These are phyloP conservation scores for Mercenaria mercenaria DNA, from an alignment of 1,140 invertebrate genomes.

Conservation along the genomic window DNA sequence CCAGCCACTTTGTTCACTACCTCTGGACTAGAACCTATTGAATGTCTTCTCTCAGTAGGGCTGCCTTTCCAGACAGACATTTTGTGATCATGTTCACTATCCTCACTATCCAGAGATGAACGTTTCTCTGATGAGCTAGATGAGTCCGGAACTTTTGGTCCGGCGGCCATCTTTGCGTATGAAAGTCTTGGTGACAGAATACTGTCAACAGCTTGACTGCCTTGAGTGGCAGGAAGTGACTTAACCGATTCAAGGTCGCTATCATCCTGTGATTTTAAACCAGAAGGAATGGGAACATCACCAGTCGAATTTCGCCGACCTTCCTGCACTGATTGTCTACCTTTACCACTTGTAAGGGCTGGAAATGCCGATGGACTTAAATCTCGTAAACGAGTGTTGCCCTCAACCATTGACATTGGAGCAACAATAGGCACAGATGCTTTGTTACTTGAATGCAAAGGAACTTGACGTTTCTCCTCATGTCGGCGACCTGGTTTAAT, in stretches of 20 bases:
- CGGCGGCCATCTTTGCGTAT: conserved; percentile 81
- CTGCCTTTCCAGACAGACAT: conserved; percentile 81
- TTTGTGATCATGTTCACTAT: conserved; percentile 60
- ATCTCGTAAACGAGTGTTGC: conserved; percentile 65
- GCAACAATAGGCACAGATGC: not conserved
- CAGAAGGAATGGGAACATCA: conserved; percentile 73
- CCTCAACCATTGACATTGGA: not conserved
- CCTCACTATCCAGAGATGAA: conserved; percentile 37
- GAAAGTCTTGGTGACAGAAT: conserved; percentile 73
- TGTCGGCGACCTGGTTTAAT: conserved; percentile 9
- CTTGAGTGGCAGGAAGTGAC: conserved; percentile 79
- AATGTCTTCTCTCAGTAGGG: conserved; percentile 80
- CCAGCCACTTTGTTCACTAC: conserved; percentile 63
- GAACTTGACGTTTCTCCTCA: conserved; percentile 40
- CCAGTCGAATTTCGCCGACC: conserved; percentile 80
- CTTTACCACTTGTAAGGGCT: conserved; percentile 69
- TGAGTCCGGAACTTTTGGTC: conserved; percentile 68
- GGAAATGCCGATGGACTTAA: conserved; percentile 83
- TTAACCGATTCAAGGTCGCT: conserved; percentile 83
- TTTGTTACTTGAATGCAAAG: conserved; percentile 8
- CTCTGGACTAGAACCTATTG: conserved; percentile 82
- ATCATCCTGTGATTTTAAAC: conserved; percentile 74
- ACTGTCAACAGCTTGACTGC: conserved; percentile 48
- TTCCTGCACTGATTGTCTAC: conserved; percentile 66
- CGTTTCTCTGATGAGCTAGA: conserved; percentile 55